Base-by-base conservation (phyloP, 2,888 invertebrate species). In the Byasa hedistus region DNA sequence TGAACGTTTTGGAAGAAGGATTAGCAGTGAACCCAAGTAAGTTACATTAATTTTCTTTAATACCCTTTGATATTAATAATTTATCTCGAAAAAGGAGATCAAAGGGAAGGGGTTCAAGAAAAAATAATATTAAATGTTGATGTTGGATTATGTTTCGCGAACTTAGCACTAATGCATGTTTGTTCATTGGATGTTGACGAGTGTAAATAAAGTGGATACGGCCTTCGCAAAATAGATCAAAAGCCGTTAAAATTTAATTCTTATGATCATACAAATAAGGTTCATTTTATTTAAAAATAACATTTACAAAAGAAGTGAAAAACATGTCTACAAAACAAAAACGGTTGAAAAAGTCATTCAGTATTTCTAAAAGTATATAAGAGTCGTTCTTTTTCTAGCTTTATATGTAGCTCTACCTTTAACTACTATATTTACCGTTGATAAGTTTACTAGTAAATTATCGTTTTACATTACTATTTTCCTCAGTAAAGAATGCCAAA, bases 11-110 rank as follows among this genome's bases (percentile, higher is more conserved):
- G 69, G 89, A 91, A 66, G 90, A 91, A 70, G 89, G 91, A 2
- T 84, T 88, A 71, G 91, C 91, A n/a, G 86, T 91, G 24, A 91
- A 91, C 71, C 91, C 91, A 32, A 90, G 91, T 91, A 73, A 88
- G 89, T 88, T 24, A 52, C 22, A 51, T 19, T 44, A 19, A 27
- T 32, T 57, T 57, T 36, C 4, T 32, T 57, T 59, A 48, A 12
- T 15, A 23, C 7, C 10, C 24, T 23, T 27, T 52, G 19, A 52
- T 21, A 21, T 52, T 21, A 8, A 52, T 21, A 22, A 52, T 21
- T 2, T n/a, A 19, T 7, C 21, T 12, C 7, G 5, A 52, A 52
- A 52, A 52, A 52, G 21, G 21, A 52, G 19, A 52, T 21, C n/a
- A 12, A 52, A n/a, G 8, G 21, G 21, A 10, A 21, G 52, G 12